Conservation (phyloP, 2,797 vertebrate genomes). For the Lacerta viridis region DNA sequence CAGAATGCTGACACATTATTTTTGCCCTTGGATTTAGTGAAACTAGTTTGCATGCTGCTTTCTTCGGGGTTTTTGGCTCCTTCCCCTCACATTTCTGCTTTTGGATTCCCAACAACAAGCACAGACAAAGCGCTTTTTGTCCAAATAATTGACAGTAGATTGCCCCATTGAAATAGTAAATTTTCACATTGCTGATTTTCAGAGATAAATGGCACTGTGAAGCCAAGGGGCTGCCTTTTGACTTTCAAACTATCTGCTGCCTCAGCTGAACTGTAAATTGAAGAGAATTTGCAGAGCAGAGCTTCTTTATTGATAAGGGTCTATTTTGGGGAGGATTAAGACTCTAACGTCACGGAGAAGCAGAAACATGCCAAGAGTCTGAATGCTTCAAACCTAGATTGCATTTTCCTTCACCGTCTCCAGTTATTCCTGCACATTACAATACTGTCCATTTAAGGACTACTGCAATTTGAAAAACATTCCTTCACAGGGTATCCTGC, state of each 20-base stretch:
- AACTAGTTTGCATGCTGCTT: not conserved
- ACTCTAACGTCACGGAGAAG: not conserved
- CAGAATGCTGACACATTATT: not conserved
- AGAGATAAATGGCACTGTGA: not conserved
- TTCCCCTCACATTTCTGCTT: constrained; percentile 25
- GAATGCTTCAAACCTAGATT: not conserved
- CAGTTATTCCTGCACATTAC: not conserved
- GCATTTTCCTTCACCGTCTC: not conserved
- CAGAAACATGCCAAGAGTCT: not conserved
- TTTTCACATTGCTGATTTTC: constrained; percentile 12
- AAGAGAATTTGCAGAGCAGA: not conserved
- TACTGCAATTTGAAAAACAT: not conserved
- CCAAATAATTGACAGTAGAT: constrained; percentile 35
- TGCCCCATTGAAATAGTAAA: not conserved
- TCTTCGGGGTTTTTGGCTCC: not conserved
- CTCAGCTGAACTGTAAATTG: not conserved
- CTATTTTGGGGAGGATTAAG: constrained; percentile 11
- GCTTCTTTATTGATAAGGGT: not conserved
- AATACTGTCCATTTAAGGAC: not conserved
- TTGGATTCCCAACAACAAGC: constrained; percentile 17
- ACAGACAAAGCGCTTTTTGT: constrained; percentile 14
- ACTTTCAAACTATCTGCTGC: constrained; percentile 24
- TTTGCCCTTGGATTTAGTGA: constrained; percentile 7
- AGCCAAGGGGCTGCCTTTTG: constrained; percentile 31
- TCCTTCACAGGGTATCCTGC: not conserved